Percentiles rank a stretch among this genome's conserved stretches.
phyloP scores from a whole-genome alignment of 2,888 invertebrate genomes.

The Ectemnius lituratus region DNA sequence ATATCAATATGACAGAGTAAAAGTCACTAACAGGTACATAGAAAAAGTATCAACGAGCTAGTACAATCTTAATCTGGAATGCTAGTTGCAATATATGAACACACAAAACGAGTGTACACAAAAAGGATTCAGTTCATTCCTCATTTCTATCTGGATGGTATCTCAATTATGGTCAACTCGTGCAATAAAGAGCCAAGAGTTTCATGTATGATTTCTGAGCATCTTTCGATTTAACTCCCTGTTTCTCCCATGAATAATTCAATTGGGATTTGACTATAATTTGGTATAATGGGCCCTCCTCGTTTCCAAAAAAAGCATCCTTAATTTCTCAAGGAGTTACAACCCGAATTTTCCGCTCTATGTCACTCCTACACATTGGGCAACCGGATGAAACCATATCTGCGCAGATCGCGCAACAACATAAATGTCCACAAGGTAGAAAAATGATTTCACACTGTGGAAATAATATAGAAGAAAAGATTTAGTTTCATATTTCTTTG shows the following conservation, averaged over 20 bases:
- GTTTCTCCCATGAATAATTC: no score
- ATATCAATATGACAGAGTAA: background rate
- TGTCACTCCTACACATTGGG: constrained; percentile 87
- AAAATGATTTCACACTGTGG: constrained; percentile 88
- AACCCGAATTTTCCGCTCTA: constrained; percentile 85
- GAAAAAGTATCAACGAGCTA: constrained; percentile 16
- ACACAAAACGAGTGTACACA: constrained; percentile 21
- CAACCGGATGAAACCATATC: constrained; percentile 82
- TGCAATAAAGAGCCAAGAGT: no score
- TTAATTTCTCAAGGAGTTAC: constrained; percentile 79
- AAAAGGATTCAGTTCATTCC: constrained; percentile 12
- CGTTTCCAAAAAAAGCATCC: constrained; percentile 30
- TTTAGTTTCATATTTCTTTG: background rate
- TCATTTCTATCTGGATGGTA: no score
- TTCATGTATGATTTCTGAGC: no score
- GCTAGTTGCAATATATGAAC: constrained; percentile 15
- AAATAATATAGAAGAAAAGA: constrained; percentile 11
- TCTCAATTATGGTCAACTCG: no score
- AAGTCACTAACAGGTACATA: constrained; percentile 15
- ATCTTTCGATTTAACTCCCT: no score
- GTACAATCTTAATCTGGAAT: constrained; percentile 24
- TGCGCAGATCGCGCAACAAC: constrained; percentile 87
- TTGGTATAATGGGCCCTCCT: no score
- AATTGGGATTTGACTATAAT: no score
- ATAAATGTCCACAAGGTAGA: constrained; percentile 93